Percentiles rank a stretch among this genome's conserved stretches.
Conservation (phyloP, 2,888 invertebrate species). For the Stenodera caucasica region DNA sequence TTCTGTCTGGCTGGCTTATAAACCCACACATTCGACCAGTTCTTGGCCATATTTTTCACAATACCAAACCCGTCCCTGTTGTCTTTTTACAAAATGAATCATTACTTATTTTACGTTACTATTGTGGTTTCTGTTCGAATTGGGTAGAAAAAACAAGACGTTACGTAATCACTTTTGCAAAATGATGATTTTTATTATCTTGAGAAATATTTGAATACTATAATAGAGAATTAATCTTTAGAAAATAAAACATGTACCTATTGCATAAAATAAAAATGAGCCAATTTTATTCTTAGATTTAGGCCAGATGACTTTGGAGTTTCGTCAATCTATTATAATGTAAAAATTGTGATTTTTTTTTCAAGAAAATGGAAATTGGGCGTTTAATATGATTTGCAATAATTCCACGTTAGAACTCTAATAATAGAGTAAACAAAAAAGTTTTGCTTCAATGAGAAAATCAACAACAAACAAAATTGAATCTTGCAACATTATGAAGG, state of each 20-base stretch:
- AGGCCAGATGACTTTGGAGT: neutral
- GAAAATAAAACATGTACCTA: neutral
- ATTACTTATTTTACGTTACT: too few relatives aligned
- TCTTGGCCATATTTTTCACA: neutral
- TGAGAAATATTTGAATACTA: too few relatives aligned
- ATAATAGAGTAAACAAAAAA: slow-evolving; percentile 19
- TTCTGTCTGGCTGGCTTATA: neutral
- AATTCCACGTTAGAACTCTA: slow-evolving; percentile 11
- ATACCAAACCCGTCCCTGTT: slow-evolving; percentile 1
- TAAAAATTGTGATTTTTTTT: neutral
- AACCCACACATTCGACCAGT: slow-evolving; percentile 3
- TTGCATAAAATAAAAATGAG: neutral
- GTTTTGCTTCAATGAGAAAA: slow-evolving; percentile 7
- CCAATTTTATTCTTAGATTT: slow-evolving; percentile 2
- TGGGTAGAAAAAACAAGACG: neutral
- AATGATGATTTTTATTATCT: too few relatives aligned
- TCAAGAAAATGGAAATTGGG: neutral
- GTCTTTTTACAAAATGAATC: too few relatives aligned
- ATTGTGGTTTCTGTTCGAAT: neutral
- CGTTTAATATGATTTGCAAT: too few relatives aligned
- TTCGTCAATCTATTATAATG: neutral
- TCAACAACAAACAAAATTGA: neutral
- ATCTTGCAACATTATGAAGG: neutral
- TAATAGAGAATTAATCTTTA: too few relatives aligned
- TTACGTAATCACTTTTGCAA: neutral